phyloP scores from a whole-genome alignment of 2,888 invertebrate species.

The Ochropacha duplaris region DNA sequence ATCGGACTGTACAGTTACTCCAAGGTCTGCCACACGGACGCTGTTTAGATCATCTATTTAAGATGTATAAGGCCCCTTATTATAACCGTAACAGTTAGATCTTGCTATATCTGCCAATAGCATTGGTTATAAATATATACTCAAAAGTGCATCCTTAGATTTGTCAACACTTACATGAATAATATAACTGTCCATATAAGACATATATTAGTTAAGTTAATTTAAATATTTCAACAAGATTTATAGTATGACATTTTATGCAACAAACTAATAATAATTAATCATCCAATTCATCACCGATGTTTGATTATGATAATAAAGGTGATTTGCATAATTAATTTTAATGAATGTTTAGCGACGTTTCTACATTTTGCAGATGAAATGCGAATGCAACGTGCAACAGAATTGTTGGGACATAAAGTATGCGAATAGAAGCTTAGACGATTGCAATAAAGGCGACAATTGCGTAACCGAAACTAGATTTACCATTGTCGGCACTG shows the following conservation, averaged over 20 bases:
- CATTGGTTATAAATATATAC: no score
- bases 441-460: not conserved
- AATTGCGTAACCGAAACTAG: not conserved
- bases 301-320: slow-evolving; percentile 4
- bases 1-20: no score
- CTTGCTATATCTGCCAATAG: no score
- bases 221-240: slow-evolving; percentile 1
- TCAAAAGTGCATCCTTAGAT: not conserved
- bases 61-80: no score
- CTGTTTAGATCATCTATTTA: no score
- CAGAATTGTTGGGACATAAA: not conserved
- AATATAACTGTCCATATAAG: not conserved
- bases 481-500: not conserved
- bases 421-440: not conserved
- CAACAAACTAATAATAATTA: not conserved
- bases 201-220: not conserved
- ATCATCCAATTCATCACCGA: slow-evolving; percentile 2
- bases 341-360: not conserved
- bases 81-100: no score
- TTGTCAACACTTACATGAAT: not conserved
- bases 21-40: no score
- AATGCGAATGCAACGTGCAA: slow-evolving; percentile 1
- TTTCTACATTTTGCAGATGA: not conserved
- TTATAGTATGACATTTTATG: not conserved
- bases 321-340: slow-evolving; percentile 3